Percentiles rank a stretch among this genome's conserved stretches.
Conservation (phyloP, 2,888 invertebrate genomes). For the Lasioglossum vierecki region DNA sequence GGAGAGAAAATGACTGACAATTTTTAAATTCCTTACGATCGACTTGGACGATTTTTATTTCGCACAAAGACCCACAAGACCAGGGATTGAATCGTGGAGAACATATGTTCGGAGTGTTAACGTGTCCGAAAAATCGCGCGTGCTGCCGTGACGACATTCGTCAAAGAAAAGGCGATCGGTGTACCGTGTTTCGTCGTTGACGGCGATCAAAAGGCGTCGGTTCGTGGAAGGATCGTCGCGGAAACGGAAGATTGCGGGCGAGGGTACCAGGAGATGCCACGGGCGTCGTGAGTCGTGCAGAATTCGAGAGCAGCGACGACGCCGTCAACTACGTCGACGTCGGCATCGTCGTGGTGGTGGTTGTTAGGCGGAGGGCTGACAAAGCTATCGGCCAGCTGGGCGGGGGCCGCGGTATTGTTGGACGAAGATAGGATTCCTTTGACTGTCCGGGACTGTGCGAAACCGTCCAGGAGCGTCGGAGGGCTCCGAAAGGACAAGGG, state of each 20-base stretch:
- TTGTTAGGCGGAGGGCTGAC: conserved; percentile 70
- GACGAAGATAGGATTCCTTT: conserved; percentile 78
- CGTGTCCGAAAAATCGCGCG: background rate
- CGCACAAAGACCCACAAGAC: too few species aligned
- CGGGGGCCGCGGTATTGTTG: conserved; percentile 73
- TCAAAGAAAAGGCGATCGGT: background rate
- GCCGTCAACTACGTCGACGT: conserved; percentile 42
- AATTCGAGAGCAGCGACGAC: conserved; percentile 55
- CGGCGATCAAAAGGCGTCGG: conserved; percentile 14
- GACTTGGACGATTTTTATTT: too few species aligned
- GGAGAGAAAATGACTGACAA: too few species aligned
- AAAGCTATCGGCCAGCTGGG: conserved; percentile 70
- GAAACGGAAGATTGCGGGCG: conserved; percentile 6
- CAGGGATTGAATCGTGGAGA: background rate
- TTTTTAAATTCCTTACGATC: too few species aligned
- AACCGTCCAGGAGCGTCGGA: conserved; percentile 67
- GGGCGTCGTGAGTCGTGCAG: conserved; percentile 63
- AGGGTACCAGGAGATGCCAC: conserved; percentile 30
- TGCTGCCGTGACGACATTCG: background rate
- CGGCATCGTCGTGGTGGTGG: conserved; percentile 43
- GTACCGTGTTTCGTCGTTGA: background rate
- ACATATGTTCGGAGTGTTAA: background rate
- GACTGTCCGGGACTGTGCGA: conserved; percentile 74
- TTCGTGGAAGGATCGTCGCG: background rate
- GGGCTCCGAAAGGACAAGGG: conserved; percentile 37